A percentile compares a stretch with the other conserved stretches of the same genome.
Evolutionary conservation across 2,113 vertebrate genomes (phyloP).

Genomic region (Anseranas semipalmata): DNA sequence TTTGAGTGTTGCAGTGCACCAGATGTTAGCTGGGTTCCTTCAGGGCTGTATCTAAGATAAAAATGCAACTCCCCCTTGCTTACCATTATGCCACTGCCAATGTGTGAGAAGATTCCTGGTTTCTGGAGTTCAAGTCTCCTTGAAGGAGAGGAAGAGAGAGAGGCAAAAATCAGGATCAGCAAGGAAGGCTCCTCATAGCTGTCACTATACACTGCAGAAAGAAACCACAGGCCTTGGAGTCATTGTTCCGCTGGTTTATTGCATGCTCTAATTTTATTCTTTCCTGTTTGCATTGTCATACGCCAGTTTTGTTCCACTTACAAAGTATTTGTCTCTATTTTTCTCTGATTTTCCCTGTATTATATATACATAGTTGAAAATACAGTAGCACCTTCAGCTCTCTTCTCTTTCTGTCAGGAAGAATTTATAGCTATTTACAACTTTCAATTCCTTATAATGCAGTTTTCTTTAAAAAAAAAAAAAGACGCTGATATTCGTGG

Average conservation of each 20-base stretch:
- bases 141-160: neutral
- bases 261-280: neutral
- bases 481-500: neutral
- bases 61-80: neutral
- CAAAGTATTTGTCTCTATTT: neutral
- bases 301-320: neutral
- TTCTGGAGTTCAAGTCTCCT: neutral
- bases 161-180: neutral
- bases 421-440: neutral
- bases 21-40: neutral
- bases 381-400: neutral
- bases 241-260: neutral
- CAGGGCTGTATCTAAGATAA: neutral
- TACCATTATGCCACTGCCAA: neutral
- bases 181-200: neutral
- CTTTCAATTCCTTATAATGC: neutral
- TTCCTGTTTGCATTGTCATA: neutral
- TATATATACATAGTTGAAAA: neutral
- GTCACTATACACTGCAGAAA: neutral
- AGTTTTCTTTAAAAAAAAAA: neutral
- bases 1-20: neutral
- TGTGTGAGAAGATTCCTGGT: neutral
- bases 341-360: neutral
- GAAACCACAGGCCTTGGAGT: neutral
- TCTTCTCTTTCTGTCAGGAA: neutral